Evolutionary conservation across 2,888 invertebrate species (phyloP), one percentile per base, ranked within the genome.

Genomic region (Tricholauxania praeusta): DNA sequence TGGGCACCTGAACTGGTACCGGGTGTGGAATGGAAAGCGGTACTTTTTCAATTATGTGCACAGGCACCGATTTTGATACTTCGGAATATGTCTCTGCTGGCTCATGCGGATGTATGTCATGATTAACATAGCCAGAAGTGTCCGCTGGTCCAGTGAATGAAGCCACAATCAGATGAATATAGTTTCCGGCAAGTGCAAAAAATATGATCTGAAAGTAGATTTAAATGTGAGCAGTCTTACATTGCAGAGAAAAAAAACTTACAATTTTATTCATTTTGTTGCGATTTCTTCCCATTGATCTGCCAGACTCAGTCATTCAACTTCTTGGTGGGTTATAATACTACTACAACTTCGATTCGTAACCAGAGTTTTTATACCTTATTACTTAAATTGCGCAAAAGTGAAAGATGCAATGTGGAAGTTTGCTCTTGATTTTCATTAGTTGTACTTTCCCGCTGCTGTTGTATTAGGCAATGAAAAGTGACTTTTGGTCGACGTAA

Each of bases 1-100:
- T 86, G 22, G 87, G 93, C n/a, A 78, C 79, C 55, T 77, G 72
- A 12, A 79, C 79, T 0, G 79, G 73, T 52, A 79, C 79, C 12
- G 79, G 79, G 67, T 93, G 93, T 0, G 93, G 93, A 64, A 93
- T 90, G n/a, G 93, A 92, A 15, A 93, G 90, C 1, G 92, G 93
- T 77, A 92, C 89, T 87, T 92, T 93, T 87, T 93, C 92, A 75
- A 92, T 90, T 72, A 93, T 91, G 7, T 91, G 92, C 64, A 92
- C 90, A 62, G 92, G 92, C 78, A 92, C 91, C 1, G 92, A 92
- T 84, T 92, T 91, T 0, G 92, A 91, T 85, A 91, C 90, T 80
- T 93, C 93, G 48, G 92, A 89, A 82, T 92, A 91, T 12, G 92
- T 90, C 63, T 84, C 84, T 12, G 80, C 79, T 5, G 84, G 79